Evolutionary conservation across 2,888 invertebrate species (phyloP).

Genomic region (Xestobium rufovillosum): DNA sequence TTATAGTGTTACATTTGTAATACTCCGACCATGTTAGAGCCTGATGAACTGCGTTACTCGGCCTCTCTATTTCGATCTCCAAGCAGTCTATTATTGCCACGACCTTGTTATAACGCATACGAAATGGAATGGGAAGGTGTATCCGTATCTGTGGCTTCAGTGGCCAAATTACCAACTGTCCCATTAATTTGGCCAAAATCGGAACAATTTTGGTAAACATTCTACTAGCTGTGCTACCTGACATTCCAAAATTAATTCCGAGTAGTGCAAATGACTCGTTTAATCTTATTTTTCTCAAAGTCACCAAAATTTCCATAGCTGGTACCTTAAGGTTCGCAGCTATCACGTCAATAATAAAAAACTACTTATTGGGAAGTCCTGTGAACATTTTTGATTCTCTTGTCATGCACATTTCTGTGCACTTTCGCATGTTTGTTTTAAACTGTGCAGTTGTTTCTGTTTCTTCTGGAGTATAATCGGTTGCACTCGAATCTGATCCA

Average conservation of each 20-base stretch:
- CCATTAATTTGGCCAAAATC: slow-evolving; percentile 9
- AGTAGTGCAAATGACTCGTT: neutral
- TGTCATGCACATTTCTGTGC: too few species aligned
- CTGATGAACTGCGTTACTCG: neutral
- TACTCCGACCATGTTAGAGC: neutral
- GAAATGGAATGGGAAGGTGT: too few species aligned
- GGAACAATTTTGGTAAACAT: slow-evolving; percentile 10
- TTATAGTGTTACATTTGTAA: neutral
- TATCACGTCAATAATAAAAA: too few species aligned
- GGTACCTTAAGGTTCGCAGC: too few species aligned
- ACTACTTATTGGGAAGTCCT: too few species aligned
- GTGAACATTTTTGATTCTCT: too few species aligned
- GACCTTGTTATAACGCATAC: neutral
- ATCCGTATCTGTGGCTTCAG: too few species aligned
- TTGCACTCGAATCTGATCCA: too few species aligned
- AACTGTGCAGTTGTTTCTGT: too few species aligned
- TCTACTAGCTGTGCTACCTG: slow-evolving; percentile 1
- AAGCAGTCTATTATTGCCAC: neutral
- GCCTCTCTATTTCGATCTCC: neutral
- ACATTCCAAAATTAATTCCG: neutral
- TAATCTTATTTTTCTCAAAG: neutral
- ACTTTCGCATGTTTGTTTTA: too few species aligned
- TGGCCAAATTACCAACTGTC: slow-evolving; percentile 11
- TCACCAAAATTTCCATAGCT: neutral
- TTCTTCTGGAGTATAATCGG: too few species aligned